A percentile compares a stretch with the other conserved stretches of the same genome.
phyloP scores from a whole-genome alignment of 2,797 vertebrate genomes.

The Aplochiton taeniatus region DNA sequence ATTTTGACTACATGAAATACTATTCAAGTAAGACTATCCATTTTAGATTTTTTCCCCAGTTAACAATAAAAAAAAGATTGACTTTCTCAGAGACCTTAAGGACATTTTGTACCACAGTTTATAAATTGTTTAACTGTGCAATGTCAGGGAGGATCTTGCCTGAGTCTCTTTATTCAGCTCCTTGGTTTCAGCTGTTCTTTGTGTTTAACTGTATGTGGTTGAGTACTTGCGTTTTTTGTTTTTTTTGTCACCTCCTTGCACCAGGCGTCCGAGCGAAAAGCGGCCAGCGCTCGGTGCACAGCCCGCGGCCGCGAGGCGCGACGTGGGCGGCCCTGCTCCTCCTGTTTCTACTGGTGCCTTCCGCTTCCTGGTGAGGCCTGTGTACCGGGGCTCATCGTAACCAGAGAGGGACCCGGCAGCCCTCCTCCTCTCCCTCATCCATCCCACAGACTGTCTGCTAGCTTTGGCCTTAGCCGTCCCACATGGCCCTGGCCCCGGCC shows the following conservation, averaged over 20 bases:
- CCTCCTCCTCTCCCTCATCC: conserved; percentile 41
- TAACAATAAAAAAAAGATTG: background rate
- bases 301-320: conserved; percentile 62
- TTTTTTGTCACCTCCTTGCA: conserved; percentile 24
- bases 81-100: background rate
- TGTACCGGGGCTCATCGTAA: conserved; percentile 49
- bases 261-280: conserved; percentile 92
- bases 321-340: conserved; percentile 74
- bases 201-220: no score
- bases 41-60: background rate
- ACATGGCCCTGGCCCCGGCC: conserved; percentile 29
- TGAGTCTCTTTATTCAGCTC: no score
- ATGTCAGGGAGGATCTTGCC: no score
- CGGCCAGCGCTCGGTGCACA: conserved; percentile 79
- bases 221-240: no score
- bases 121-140: no score
- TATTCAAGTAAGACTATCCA: background rate
- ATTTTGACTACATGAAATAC: conserved; percentile 14
- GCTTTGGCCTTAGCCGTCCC: conserved; percentile 65
- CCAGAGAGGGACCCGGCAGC: conserved; percentile 45
- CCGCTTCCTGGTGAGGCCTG: conserved; percentile 83
- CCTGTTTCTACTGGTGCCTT: conserved; percentile 87
- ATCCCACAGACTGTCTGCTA: conserved; percentile 61
- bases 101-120: no score
- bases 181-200: no score